Conservation (phyloP, 2,113 vertebrate species). For the Chionis minor region DNA sequence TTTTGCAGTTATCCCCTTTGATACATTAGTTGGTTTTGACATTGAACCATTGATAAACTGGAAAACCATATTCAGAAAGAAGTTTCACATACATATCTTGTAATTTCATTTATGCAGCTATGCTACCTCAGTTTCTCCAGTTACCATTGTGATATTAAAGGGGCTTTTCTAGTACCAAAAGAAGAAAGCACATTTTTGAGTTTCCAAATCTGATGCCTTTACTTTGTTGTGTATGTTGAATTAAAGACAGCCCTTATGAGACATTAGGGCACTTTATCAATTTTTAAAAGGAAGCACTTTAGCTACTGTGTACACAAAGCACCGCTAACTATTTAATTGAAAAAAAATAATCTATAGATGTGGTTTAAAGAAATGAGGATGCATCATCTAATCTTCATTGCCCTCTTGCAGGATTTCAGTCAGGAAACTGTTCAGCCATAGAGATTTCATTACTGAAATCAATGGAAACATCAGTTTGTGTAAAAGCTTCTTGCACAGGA, state of each 20-base stretch:
- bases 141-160: not conserved
- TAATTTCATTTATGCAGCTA: not conserved
- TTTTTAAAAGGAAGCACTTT: not conserved
- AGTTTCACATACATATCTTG: not conserved
- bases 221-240: not conserved
- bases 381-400: not conserved
- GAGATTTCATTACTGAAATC: not conserved
- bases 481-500: not conserved
- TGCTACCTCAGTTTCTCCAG: not conserved
- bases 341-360: not conserved
- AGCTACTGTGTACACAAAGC: not conserved
- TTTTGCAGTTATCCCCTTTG: not conserved
- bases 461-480: not conserved
- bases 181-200: not conserved
- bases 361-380: not conserved
- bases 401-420: not conserved
- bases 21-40: not conserved
- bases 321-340: not conserved
- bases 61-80: not conserved
- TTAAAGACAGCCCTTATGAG: not conserved
- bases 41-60: not conserved
- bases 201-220: not conserved
- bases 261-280: not conserved
- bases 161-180: not conserved
- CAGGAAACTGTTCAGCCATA: not conserved